These are phyloP conservation scores for Heteromurus nitidus DNA, from an alignment of 2,888 invertebrate genomes.

Conservation along the genomic window DNA sequence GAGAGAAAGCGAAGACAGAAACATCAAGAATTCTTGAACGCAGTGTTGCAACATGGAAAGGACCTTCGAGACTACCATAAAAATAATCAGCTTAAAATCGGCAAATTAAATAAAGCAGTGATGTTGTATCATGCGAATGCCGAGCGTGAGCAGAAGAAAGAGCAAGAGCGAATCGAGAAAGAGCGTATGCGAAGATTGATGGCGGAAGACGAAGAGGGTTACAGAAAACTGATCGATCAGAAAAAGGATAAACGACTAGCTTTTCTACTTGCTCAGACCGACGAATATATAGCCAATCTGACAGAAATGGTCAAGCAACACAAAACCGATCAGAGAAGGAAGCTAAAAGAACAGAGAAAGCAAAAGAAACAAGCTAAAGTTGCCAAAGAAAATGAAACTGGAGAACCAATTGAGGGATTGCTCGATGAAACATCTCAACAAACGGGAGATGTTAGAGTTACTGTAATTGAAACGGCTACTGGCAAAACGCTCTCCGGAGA, in stretches of 20 bases:
- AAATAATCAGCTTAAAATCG: constrained; percentile 77
- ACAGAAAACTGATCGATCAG: constrained; percentile 80
- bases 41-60: constrained; percentile 80
- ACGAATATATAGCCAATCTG: constrained; percentile 80
- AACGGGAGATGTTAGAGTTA: constrained; percentile 74
- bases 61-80: constrained; percentile 81
- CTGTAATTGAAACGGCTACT: constrained; percentile 73
- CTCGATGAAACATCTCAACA: constrained; percentile 72
- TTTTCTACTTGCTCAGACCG: constrained; percentile 80
- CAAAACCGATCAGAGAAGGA: constrained; percentile 77
- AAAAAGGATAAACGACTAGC: constrained; percentile 82
- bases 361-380: constrained; percentile 75
- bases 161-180: constrained; percentile 81
- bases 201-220: constrained; percentile 75
- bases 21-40: constrained; percentile 80
- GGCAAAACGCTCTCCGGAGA: constrained; percentile 76
- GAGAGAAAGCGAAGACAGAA: constrained; percentile 80
- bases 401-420: constrained; percentile 59
- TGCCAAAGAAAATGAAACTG: constrained; percentile 35
- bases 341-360: constrained; percentile 76
- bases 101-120: constrained; percentile 79
- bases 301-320: constrained; percentile 78
- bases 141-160: constrained; percentile 81
- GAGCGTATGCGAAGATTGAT: constrained; percentile 81
- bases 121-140: constrained; percentile 80